Conservation (phyloP, 2,888 invertebrate species). For the Drosophila kanekoi region DNA sequence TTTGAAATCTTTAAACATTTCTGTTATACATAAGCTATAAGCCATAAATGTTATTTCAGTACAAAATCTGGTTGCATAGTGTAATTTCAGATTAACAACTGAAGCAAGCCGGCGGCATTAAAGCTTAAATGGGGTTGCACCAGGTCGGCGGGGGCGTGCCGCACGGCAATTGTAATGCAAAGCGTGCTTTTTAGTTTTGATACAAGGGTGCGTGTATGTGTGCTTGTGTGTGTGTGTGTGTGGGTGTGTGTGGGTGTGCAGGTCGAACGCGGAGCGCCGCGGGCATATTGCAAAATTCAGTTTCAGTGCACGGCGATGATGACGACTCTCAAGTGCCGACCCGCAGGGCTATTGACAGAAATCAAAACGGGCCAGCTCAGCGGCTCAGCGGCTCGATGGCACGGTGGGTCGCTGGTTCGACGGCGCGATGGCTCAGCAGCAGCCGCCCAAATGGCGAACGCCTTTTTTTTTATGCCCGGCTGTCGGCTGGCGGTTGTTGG, state of each 20-base stretch:
- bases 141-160: conserved; percentile 37
- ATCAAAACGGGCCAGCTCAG: conserved; percentile 68
- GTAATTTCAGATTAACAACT: conserved; percentile 74
- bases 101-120: conserved; percentile 60
- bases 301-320: conserved; percentile 62
- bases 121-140: conserved; percentile 37
- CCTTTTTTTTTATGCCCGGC: conserved; percentile 18
- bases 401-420: conserved; percentile 25
- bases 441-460: conserved; percentile 75
- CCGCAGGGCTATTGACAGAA: conserved; percentile 79
- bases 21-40: not conserved
- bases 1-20: no score
- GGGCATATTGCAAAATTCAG: conserved; percentile 72
- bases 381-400: conserved; percentile 20
- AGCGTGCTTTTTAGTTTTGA: conserved; percentile 34
- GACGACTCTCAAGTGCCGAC: conserved; percentile 72
- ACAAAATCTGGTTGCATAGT: conserved; percentile 36
- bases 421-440: conserved; percentile 17
- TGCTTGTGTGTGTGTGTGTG: conserved; percentile 14
- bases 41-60: not conserved
- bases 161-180: conserved; percentile 69
- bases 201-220: conserved; percentile 17
- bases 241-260: conserved; percentile 8
- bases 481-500: conserved; percentile 50
- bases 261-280: conserved; percentile 40